Evolutionary conservation across 2,888 invertebrate genomes (phyloP), one percentile per base, ranked within the genome.

Genomic region (Plebejus anna): DNA sequence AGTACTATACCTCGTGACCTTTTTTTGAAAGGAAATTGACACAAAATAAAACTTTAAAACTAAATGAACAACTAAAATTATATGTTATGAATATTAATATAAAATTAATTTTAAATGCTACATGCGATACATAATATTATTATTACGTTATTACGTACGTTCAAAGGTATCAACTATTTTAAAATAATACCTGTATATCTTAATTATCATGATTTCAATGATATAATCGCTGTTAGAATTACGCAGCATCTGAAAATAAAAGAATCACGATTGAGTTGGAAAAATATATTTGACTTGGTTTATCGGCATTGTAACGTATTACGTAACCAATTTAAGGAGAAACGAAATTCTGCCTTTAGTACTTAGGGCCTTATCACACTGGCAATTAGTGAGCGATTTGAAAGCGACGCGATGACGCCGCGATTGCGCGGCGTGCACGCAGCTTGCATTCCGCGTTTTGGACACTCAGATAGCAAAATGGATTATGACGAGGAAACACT

Each of bases 151-250:
- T 66, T 61, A 28, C 28, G 11, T 61, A 61, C 28, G 28, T 28
- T 28, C 28, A 61, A 61, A 66, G 13, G 66, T 66, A 66, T 66
- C 22, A 47, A 11, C 71, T 22, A 42, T 28, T 72, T 47, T 72
- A 55, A 73, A 73, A 32, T 73, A 73, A 73, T 73, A 55, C 73
- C 73, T 73, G 73, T 73, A 73, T 73, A 16, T 16, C 6, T 28
- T 66, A 66, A 32, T 13, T 36, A 66, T 73, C 73, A 32, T 22
- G 47, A 22, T 47, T 55, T 6, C 47, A 73, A 75, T 70, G 55
- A 75, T 83, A 85, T 82, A 75, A 76, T 36, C 66, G 42, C 73
- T 77, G 73, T 75, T 78, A 79, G 79, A 78, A 81, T 79, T 80
- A 79, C 79, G 79, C 76, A 78, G 78, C 76, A 75, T 78, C 78